Conservation (phyloP, 2,113 vertebrate genomes). For the Muscicapa adusta region DNA sequence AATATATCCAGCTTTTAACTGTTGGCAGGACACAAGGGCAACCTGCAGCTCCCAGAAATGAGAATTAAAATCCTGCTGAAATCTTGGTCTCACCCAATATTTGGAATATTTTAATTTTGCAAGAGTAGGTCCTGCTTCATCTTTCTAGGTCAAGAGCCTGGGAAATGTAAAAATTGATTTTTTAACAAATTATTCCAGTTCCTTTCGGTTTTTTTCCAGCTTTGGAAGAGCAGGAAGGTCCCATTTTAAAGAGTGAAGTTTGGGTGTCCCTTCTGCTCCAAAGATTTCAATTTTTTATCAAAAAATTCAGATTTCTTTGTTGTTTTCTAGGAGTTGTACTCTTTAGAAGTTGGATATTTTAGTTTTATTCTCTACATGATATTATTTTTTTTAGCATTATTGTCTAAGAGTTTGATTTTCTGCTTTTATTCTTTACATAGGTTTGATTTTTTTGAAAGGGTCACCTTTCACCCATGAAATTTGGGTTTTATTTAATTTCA, state of each 20-base stretch:
- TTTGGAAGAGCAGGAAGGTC: neutral
- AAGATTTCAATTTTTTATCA: neutral
- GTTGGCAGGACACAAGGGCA: rapidly evolving
- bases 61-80: neutral
- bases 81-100: rapidly evolving
- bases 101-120: neutral
- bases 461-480: neutral
- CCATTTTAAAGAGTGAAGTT: neutral
- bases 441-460: neutral
- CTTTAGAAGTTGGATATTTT: neutral
- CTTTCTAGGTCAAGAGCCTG: slow-evolving; percentile 13
- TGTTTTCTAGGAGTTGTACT: neutral
- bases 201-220: neutral
- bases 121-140: neutral
- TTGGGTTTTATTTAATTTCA: neutral
- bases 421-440: neutral
- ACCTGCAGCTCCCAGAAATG: rapidly evolving
- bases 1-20: rapidly evolving
- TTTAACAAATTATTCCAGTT: neutral
- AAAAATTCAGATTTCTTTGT: no score
- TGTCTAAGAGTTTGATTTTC: neutral
- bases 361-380: neutral
- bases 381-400: no score
- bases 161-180: neutral
- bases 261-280: neutral